Evolutionary conservation across 2,888 invertebrate genomes (phyloP), one percentile per base, ranked within the genome.

Genomic region (Dasypolia templi): DNA sequence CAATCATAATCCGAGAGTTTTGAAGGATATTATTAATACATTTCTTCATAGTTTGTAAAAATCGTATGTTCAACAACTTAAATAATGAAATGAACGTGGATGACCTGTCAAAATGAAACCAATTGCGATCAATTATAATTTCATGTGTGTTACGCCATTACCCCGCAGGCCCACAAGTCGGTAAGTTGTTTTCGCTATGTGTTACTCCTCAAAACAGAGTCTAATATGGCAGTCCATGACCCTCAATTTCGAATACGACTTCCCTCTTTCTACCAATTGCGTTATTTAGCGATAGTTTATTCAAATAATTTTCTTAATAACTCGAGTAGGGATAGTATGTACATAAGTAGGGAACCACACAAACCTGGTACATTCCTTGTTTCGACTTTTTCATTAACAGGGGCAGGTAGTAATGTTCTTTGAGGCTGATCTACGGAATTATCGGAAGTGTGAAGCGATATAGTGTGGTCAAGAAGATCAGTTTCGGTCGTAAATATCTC

Each of bases 401-500:
- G 11, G 12, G 56, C 14, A 14, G 83, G 56, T 32, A 77, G 22
- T 53, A 69, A 63, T 14, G 77, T 53, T 17, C 19, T 79, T 56
- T 74, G 81, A 59, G 85, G 84, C 46, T 83, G 77, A 14, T 89
- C 87, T 14, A 84, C 75, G 22, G 83, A 74, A 72, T 87, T 89
- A 39, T 90, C 88, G 6, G 94, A 93, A 4, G 95, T 92, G 84
- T 96, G 96, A 49, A 92, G 89, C 49, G 92, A 93, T 83, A 95
- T 95, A 0, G 95, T 95, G 77, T 96, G 96, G 68, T 95, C 94
- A 26, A 96, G 89, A 44, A 95, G 91, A 87, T 96, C 95, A 22
- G 93, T 90, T 65, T 96, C 95, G 2, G 93, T 95, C 0, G 94
- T 95, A 77, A 96, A 96, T 88, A 96, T 95, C 85, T 95, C 95